These are phyloP conservation scores for Ancistrus triradiatus DNA, from an alignment of 2,113 vertebrate species.

Conservation along the genomic window DNA sequence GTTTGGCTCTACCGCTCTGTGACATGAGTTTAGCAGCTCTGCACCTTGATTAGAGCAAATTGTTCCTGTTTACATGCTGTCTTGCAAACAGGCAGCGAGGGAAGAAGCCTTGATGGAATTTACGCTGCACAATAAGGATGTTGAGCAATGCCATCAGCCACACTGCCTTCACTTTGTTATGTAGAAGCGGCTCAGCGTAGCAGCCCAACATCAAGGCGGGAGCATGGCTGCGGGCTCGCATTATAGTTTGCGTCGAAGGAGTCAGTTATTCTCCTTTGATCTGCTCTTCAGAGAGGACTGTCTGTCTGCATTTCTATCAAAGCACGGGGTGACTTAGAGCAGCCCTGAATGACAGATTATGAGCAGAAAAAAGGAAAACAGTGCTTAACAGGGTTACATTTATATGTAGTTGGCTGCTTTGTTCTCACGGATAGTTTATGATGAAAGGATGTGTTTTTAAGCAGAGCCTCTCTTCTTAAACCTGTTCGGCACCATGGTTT, in stretches of 20 bases:
- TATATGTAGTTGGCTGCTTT: conserved; percentile 33
- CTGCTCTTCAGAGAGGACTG: conserved; percentile 70
- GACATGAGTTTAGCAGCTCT: conserved; percentile 50
- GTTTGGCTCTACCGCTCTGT: conserved; percentile 56
- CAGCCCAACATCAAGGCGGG: conserved; percentile 68
- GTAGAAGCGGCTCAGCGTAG: conserved; percentile 55
- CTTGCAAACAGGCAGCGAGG: conserved; percentile 53
- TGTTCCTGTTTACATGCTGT: conserved; percentile 68
- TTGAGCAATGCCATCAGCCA: conserved; percentile 64
- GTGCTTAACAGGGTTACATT: conserved; percentile 50
- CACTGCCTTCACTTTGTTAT: conserved; percentile 66
- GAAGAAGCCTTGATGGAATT: conserved; percentile 54
- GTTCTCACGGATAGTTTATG: conserved; percentile 43
- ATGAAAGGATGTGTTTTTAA: conserved; percentile 46
- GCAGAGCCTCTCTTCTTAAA: conserved; percentile 27
- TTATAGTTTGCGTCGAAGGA: conserved; percentile 68
- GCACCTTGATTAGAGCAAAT: conserved; percentile 68
- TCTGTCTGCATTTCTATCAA: conserved; percentile 68
- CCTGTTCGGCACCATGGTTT: conserved; percentile 35
- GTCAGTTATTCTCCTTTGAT: conserved; percentile 70
- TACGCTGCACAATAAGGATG: conserved; percentile 60
- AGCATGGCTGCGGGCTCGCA: conserved; percentile 65
- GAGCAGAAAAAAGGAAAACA: conserved; percentile 37
- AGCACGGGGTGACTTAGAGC: conserved; percentile 60
- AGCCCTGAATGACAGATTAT: conserved; percentile 62